Evolutionary conservation across 1,140 invertebrate genomes (phyloP), one percentile per base, ranked within the genome.

Genomic region (Chrysoperla carnea): DNA sequence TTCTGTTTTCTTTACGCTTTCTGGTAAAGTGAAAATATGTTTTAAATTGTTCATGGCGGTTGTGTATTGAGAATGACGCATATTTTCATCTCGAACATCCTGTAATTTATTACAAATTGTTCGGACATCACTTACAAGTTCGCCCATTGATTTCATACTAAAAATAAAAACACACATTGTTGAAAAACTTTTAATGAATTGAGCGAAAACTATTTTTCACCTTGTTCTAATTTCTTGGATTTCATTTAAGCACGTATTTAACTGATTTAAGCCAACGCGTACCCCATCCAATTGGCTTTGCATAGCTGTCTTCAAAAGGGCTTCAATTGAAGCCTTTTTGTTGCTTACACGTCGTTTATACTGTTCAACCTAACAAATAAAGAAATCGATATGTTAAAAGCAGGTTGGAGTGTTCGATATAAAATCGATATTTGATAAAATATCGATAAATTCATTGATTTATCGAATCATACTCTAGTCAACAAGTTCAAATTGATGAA

Each of bases 1-100:
- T 53, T 91, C 83, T 0, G 93, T 96, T 64, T 90, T 92, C 42
- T 87, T 81, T 2, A 99, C 87, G 65, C 86, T 95, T 56, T 95
- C 90, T 8, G 90, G 91, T 1, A 99, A 91, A 37, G 90, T 96
- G 52, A 98, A 96, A 44, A 99, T 94, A 56, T 98, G 91, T 58
- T 95, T 97, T 6, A 99, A 66, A 61, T 98, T 98, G 56, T 98
- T 93, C 70, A 93, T 92, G 2, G 94, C 93, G 8, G 93, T 94
- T 1, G 89, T 89, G 61, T 96, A 94, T 62, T 99, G 84, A 0
- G 85, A 89, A 63, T 98, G 90, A 13, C 81, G 74, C 47, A 84
- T 84, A 60, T 95, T 95, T 63, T 98, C 93, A 47, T 89, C 84
- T 31, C 88, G 72, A 0, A 98, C 84, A 38, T 81, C 72, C 56